Base-by-base conservation (phyloP, 1,140 invertebrate genomes). In the Drosophila parabipectinata region DNA sequence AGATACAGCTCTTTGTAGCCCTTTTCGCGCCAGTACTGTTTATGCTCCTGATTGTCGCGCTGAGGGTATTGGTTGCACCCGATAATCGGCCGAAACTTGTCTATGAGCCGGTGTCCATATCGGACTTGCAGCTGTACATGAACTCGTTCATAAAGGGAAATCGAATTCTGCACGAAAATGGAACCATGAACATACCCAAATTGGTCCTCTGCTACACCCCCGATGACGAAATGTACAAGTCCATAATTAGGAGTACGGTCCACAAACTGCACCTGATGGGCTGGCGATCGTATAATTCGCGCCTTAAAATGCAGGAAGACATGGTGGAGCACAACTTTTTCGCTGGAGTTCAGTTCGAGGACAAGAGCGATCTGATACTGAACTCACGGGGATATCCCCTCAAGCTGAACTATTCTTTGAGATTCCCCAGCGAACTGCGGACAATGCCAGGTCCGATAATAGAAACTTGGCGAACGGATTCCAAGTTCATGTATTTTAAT, bases 381-480 rank as follows among this genome's bases (percentile, higher is more conserved):
- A 54, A 18, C 14, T 30, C n/a, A 0, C 4, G 5, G 0, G 45
- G n/a, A 6, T 75, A 41, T 15, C 60, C 78, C 14, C 7, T 47
- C 0, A 28, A 37, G 1, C 39, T 80, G 0, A 60, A 53, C 6
- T 79, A 71, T 8, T 21, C 64, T 4, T 3, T 80, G 0, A 55
- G 77, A 0, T 80, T 80, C 47, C 78, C 78, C 56, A 79, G 78
- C 12, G 78, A 74, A 21, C 30, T 79, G n/a, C 57, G 78, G 2
- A 75, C 76, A 0, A 56, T 59, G 69, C 3, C 4, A 1, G 68
- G 76, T 0, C 39, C 37, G 0, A 5, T 63, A 0, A 48, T 79
- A 18, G 53, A 64, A 0, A 79, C 74, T 0, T 91, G 90, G 90
- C 39, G 48, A 2, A 91, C 90, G 0, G 52, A 24, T 21, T 1